These are phyloP conservation scores for Sympetrum striolatum DNA, from an alignment of 2,888 invertebrate genomes.

Conservation along the genomic window DNA sequence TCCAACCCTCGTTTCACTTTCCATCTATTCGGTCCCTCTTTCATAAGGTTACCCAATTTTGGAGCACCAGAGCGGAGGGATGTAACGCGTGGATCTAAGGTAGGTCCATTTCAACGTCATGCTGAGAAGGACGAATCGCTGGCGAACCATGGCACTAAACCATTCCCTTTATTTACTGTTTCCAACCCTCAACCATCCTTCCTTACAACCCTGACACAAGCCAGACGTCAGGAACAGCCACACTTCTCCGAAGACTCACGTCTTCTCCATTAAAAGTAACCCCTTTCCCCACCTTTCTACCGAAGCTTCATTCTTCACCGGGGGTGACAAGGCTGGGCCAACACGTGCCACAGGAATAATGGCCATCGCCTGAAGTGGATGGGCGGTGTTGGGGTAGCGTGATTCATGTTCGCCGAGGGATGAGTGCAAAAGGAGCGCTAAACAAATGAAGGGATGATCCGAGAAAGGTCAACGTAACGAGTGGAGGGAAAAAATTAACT, in stretches of 20 bases:
- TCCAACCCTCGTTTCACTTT: neutral
- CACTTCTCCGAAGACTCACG: slow-evolving; percentile 32
- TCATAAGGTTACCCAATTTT: neutral
- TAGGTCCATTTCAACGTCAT: neutral
- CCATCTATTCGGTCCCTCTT: neutral
- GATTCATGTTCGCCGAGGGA: slow-evolving; percentile 23
- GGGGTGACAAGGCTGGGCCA: slow-evolving; percentile 23
- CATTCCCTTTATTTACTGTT: slow-evolving; percentile 28
- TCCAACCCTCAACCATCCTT: neutral
- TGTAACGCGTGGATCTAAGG: neutral
- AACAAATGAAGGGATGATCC: slow-evolving; percentile 29
- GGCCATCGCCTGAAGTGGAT: neutral
- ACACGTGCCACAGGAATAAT: slow-evolving; percentile 41
- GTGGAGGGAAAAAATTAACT: neutral
- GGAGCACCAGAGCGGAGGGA: neutral
- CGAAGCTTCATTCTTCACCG: slow-evolving; percentile 35
- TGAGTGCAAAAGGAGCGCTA: slow-evolving; percentile 25
- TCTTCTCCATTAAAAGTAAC: slow-evolving; percentile 35
- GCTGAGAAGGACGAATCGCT: neutral
- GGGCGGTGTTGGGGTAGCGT: neutral
- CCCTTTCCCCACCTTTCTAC: neutral
- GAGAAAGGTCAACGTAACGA: neutral
- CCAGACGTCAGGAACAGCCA: neutral
- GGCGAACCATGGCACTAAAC: neutral
- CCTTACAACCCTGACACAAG: neutral